Evolutionary conservation across 30 jellyfish, hydroid and myxozoan species (phyloP).

Genomic region (Turritopsis dohrnii): DNA sequence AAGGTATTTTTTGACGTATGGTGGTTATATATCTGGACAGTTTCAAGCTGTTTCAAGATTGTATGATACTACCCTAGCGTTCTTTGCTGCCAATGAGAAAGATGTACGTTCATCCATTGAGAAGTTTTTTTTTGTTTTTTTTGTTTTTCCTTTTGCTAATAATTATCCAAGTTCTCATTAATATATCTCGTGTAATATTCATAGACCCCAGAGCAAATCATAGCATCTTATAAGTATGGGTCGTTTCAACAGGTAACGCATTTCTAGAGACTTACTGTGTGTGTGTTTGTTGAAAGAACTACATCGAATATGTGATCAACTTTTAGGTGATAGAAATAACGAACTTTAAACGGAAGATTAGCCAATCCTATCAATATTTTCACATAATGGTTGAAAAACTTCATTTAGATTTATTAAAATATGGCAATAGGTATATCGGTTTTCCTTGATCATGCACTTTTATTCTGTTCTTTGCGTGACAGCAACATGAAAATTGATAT

Average conservation of each 20-base stretch:
- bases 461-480: too few species aligned
- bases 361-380: conserved; percentile 49
- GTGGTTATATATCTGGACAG: conserved; percentile 71
- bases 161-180: not conserved
- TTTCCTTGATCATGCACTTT: too few species aligned
- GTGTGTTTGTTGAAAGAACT: not conserved
- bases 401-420: conserved; percentile 43
- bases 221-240: conserved; percentile 89
- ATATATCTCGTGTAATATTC: not conserved
- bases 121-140: not conserved
- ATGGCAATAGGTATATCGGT: conserved; percentile 44
- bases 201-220: conserved; percentile 91
- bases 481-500: too few species aligned
- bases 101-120: conserved; percentile 44
- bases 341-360: conserved; percentile 55
- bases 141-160: not conserved
- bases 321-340: conserved; percentile 59
- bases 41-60: conserved; percentile 69
- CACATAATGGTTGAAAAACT: conserved; percentile 36
- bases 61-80: conserved; percentile 53
- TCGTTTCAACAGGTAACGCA: conserved; percentile 75
- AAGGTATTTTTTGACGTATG: conserved; percentile 69
- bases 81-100: conserved; percentile 74
- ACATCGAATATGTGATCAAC: not conserved
- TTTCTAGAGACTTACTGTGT: not conserved